Percentiles rank a stretch among this genome's conserved stretches.
Evolutionary conservation across 2,797 vertebrate genomes (phyloP).

Genomic region (Oophaga sylvatica): DNA sequence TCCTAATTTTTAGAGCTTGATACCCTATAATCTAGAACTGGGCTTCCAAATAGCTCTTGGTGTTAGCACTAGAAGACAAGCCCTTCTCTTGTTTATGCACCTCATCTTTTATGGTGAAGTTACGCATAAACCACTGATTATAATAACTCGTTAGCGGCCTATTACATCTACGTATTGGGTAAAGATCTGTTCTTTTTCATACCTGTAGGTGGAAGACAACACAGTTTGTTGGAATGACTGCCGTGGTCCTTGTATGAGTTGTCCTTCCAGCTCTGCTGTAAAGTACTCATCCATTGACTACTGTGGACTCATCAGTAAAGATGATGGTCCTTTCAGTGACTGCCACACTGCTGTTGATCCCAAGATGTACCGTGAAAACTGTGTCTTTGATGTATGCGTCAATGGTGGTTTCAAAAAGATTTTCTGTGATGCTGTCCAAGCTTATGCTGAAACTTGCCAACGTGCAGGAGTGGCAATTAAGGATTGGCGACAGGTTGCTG

Average conservation of each 20-base stretch:
- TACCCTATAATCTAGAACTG: no score
- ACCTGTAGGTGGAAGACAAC: constrained; percentile 33
- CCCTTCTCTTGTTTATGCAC: not conserved
- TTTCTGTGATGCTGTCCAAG: constrained; percentile 76
- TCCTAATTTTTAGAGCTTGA: no score
- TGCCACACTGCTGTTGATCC: constrained; percentile 76
- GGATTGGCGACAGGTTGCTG: constrained; percentile 75
- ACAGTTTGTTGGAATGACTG: constrained; percentile 53
- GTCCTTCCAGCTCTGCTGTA: not conserved
- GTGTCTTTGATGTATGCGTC: constrained; percentile 79
- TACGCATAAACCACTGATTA: not conserved
- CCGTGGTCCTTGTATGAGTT: constrained; percentile 38
- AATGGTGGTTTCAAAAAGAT: constrained; percentile 69
- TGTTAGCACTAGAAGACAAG: not conserved
- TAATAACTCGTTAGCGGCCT: not conserved
- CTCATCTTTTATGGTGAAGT: not conserved
- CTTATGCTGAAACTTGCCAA: constrained; percentile 75
- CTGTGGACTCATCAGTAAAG: constrained; percentile 55
- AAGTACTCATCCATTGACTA: constrained; percentile 37
- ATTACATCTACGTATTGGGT: not conserved
- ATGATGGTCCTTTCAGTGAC: constrained; percentile 68
- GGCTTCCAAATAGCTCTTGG: no score
- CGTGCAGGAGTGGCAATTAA: constrained; percentile 71
- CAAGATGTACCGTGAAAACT: constrained; percentile 74
- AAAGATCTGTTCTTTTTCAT: not conserved